These are phyloP conservation scores for Pelobates cultripes DNA, from an alignment of 2,797 vertebrate genomes.

Conservation along the genomic window DNA sequence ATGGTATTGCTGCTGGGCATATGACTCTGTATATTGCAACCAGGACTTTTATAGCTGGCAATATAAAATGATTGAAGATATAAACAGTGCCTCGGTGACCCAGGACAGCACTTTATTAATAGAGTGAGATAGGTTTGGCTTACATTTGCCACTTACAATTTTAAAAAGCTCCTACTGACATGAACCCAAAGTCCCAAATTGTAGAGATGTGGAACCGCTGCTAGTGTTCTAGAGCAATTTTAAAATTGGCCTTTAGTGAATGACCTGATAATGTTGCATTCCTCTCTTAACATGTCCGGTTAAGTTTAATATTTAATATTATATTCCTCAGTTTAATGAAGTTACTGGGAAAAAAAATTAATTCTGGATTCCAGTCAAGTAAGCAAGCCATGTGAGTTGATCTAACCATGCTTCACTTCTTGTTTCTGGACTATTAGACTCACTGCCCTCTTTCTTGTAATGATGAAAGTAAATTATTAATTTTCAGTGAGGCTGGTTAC, in stretches of 20 bases:
- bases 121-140: too few relatives aligned
- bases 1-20: not conserved
- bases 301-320: constrained; percentile 5
- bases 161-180: too few relatives aligned
- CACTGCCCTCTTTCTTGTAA: constrained; percentile 53
- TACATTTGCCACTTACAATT: too few relatives aligned
- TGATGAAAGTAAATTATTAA: constrained; percentile 53
- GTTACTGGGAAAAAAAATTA: not conserved
- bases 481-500: constrained; percentile 52
- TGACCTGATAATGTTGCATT: not conserved
- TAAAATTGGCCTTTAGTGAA: too few relatives aligned
- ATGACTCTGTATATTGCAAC: not conserved
- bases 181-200: too few relatives aligned
- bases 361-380: constrained; percentile 42
- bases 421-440: constrained; percentile 55
- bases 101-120: too few relatives aligned
- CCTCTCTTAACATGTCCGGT: not conserved
- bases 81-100: too few relatives aligned
- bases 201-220: too few relatives aligned
- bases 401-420: constrained; percentile 49
- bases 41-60: not conserved
- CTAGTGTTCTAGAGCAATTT: too few relatives aligned
- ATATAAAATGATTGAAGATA: not conserved
- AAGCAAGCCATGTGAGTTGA: constrained; percentile 41
- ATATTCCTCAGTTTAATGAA: constrained; percentile 25